Evolutionary conservation across 2,113 vertebrate genomes (phyloP).

Genomic region (Eolophus roseicapilla): DNA sequence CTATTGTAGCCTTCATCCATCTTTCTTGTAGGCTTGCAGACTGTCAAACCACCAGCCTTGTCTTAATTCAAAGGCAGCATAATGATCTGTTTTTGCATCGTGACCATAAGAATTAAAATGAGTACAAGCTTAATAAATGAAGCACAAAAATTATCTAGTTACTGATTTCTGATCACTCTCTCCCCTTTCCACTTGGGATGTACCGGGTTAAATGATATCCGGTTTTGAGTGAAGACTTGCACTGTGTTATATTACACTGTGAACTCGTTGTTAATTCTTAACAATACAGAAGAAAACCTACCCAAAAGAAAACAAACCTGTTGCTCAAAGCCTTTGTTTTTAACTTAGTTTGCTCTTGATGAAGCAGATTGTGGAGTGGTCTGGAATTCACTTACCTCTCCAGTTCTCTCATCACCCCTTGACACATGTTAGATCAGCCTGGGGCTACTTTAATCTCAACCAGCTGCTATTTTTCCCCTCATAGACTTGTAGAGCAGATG

Average conservation of each 20-base stretch:
- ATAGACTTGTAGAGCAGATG: background rate
- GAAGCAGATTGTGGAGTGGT: background rate
- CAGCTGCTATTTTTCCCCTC: background rate
- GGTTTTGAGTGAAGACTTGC: background rate
- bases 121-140: background rate
- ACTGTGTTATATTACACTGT: background rate
- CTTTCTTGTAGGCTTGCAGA: background rate
- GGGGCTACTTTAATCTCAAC: slow-evolving; percentile 13
- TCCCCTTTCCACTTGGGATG: background rate
- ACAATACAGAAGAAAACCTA: background rate
- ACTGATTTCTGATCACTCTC: background rate
- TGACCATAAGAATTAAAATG: background rate
- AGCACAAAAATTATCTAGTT: background rate
- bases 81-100: background rate
- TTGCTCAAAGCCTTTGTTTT: slow-evolving; percentile 7
- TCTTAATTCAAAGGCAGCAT: background rate
- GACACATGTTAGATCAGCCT: background rate
- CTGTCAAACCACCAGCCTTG: background rate
- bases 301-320: background rate
- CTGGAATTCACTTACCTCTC: slow-evolving; percentile 8
- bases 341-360: background rate
- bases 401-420: background rate
- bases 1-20: accelerated
- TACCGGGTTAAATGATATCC: background rate
- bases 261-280: background rate